phyloP scores from a whole-genome alignment of 2,797 vertebrate genomes.

The Melopsittacus undulatus region DNA sequence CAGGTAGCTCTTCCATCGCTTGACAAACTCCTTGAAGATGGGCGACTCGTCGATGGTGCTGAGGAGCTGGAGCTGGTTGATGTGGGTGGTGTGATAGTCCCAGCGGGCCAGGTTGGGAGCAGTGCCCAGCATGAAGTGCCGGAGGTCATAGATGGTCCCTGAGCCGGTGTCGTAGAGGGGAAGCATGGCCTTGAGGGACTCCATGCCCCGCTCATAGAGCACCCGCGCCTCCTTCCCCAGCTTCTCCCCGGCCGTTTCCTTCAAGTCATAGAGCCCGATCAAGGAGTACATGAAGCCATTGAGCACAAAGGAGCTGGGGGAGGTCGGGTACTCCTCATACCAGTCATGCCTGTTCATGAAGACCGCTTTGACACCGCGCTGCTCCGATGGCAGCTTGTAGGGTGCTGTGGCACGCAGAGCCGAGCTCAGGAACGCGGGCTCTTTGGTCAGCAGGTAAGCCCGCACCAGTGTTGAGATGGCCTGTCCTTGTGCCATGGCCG shows the following conservation, averaged over 20 bases:
- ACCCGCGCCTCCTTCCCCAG: constrained; percentile 85
- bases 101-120: constrained; percentile 97
- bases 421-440: constrained; percentile 86
- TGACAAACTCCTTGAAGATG: constrained; percentile 91
- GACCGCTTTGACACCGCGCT: constrained; percentile 91
- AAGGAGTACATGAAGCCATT: constrained; percentile 98
- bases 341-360: constrained; percentile 96
- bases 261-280: constrained; percentile 92
- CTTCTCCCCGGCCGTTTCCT: constrained; percentile 90
- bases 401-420: constrained; percentile 90
- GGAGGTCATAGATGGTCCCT: constrained; percentile 96
- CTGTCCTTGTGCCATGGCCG: constrained; percentile 98
- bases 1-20: constrained; percentile 96
- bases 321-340: constrained; percentile 99
- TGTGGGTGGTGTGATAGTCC: constrained; percentile 99
- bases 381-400: constrained; percentile 89
- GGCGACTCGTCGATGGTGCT: constrained; percentile 88
- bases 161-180: constrained; percentile 96
- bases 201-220: constrained; percentile 91
- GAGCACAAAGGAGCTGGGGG: constrained; percentile 95
- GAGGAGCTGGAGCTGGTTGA: constrained; percentile 97
- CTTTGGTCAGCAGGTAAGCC: constrained; percentile 93
- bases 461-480: constrained; percentile 96
- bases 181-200: constrained; percentile 95
- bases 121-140: constrained; percentile 92